Evolutionary conservation across 2,797 vertebrate genomes (phyloP).

Genomic region (Acanthurus leucopareius): DNA sequence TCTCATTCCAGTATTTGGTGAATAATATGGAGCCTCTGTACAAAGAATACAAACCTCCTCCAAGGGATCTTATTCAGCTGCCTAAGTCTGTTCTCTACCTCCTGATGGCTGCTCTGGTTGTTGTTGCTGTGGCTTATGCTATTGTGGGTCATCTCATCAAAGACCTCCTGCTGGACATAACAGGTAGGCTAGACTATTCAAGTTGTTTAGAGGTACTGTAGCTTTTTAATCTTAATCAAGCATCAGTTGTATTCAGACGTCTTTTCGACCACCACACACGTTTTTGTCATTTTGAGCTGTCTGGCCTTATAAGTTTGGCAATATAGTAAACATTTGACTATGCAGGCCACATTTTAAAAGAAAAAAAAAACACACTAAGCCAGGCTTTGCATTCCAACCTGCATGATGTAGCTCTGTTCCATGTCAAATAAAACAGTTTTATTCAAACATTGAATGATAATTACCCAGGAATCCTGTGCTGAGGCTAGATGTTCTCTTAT

Average conservation of each 20-base stretch:
- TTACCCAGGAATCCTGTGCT: too few relatives aligned
- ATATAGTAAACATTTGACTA: neutral
- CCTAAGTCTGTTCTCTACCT: constrained; percentile 87
- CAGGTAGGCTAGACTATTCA: constrained; percentile 77
- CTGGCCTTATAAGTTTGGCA: neutral
- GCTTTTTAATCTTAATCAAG: neutral
- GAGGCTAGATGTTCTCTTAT: neutral
- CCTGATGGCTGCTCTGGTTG: constrained; percentile 84
- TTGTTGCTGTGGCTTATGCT: constrained; percentile 88
- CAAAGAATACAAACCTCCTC: constrained; percentile 86
- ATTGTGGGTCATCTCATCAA: constrained; percentile 92
- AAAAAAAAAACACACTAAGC: neutral
- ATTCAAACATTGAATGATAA: neutral
- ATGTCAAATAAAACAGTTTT: neutral
- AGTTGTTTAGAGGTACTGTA: neutral
- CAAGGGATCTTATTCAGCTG: constrained; percentile 86
- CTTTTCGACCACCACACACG: neutral
- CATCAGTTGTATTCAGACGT: neutral
- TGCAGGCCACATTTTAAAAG: too few relatives aligned
- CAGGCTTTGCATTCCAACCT: neutral
- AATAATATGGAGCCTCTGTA: constrained; percentile 81
- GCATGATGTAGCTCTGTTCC: neutral
- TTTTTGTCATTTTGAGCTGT: neutral
- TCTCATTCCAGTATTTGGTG: constrained; percentile 72
- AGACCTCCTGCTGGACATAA: constrained; percentile 88